Conservation (phyloP, 64 coral and sea anemone species). For the Actinia equina region DNA sequence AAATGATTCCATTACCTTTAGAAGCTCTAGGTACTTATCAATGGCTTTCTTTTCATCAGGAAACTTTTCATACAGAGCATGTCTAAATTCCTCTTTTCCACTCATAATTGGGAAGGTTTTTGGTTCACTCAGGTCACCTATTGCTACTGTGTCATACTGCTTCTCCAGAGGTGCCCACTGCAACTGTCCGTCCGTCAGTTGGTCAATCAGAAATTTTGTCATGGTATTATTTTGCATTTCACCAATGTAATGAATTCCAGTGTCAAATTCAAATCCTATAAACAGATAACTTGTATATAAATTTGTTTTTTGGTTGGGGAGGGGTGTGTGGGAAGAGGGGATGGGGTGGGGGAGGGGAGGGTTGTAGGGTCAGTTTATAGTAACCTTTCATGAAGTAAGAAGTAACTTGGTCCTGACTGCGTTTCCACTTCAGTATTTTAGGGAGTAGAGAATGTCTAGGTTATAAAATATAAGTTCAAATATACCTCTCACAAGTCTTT, state of each 20-base stretch:
- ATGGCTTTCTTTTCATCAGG: constrained; percentile 78
- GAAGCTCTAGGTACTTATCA: constrained; percentile 67
- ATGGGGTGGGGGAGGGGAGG: too few relatives aligned
- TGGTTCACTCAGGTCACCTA: constrained; percentile 52
- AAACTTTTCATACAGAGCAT: constrained; percentile 79
- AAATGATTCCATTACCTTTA: constrained; percentile 48
- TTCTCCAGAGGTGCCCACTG: constrained; percentile 78
- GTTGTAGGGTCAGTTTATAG: too few relatives aligned
- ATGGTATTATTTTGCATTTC: constrained; percentile 71
- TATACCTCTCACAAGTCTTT: too few relatives aligned
- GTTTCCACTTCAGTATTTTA: too few relatives aligned
- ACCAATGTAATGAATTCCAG: constrained; percentile 92
- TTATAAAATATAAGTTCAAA: too few relatives aligned
- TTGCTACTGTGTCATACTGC: constrained; percentile 73
- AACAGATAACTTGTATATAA: background rate
- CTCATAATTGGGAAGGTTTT: constrained; percentile 57
- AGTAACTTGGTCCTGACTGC: too few relatives aligned
- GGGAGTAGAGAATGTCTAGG: too few relatives aligned
- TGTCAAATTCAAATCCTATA: constrained; percentile 94
- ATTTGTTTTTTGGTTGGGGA: background rate
- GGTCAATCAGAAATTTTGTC: constrained; percentile 76
- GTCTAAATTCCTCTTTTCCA: constrained; percentile 66
- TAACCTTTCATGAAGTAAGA: too few relatives aligned
- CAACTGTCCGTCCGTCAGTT: constrained; percentile 88
- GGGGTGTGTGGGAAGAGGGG: too few relatives aligned